Base-by-base conservation (phyloP, 35 echinoderm and acorn worm species). In the Nesometra sesokonis region DNA sequence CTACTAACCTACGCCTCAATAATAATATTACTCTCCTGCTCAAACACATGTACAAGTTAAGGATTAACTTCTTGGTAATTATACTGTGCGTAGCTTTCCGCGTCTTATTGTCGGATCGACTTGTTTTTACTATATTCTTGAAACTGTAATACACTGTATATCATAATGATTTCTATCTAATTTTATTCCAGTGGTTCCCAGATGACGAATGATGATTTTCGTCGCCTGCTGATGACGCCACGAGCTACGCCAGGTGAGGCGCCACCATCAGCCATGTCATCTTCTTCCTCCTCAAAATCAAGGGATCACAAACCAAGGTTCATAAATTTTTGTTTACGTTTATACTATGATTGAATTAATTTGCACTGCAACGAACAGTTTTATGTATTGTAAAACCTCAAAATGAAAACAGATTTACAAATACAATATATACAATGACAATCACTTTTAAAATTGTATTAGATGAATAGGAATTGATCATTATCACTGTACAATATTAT, bases 201-300 rank as follows among this genome's bases (percentile, higher is more conserved):
- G 47, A 83, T 98, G 90, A 94, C 95, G 17, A 98, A 98, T 88
- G 93, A 91, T 81, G 95, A 98, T 82, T 98, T 98, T 67, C 93
- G 95, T 83, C 90, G 94, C 77, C 85, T 98, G 27, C 77, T 98
- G 89, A 98, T 98, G 95, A 98, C 95, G 3, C 95, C 95, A 27
- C 84, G 95, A 33, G 89, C 92, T 21, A 91, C 93, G 0, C 95
- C 95, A 4, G 92, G 90, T 77, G 95, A 98, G 86, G 95, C 95
- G 1, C 95, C 95, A 43, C 95, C 95, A 67, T 67, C 52, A 19
- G 7, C 52, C 8, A 19, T 67, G 52, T 67, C 52, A 27, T 67
- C 52, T 11, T 67, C 52, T 9, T 43, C 39, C 15, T 67, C 52
- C 2, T 67, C 52, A 67, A 67, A 67, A 27, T 67, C 52, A 27